These are phyloP conservation scores for Clarias laeviceps DNA, from an alignment of 2,797 vertebrate genomes.

Conservation along the genomic window DNA sequence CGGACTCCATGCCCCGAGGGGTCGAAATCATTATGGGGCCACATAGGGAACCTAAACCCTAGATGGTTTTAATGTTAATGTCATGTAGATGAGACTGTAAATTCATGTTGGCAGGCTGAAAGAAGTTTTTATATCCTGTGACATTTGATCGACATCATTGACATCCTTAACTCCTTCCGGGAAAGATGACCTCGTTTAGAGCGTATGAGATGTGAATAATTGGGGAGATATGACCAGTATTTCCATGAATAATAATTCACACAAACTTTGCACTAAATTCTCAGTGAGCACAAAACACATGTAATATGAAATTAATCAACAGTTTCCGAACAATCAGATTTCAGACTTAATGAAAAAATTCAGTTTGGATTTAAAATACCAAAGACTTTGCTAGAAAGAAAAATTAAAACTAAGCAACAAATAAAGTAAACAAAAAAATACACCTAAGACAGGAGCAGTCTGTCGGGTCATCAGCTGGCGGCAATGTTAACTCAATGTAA, in stretches of 20 bases:
- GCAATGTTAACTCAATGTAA: neutral
- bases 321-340: neutral
- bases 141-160: conserved; percentile 28
- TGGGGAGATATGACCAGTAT: neutral
- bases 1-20: too few relatives aligned
- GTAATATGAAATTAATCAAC: neutral
- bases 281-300: neutral
- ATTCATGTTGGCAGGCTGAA: neutral
- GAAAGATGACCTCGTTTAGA: conserved; percentile 41
- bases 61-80: too few relatives aligned
- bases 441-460: too few relatives aligned
- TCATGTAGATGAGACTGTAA: neutral
- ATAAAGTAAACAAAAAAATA: neutral
- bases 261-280: neutral
- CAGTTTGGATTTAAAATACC: neutral
- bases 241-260: too few relatives aligned
- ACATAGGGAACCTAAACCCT: too few relatives aligned
- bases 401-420: neutral
- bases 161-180: conserved; percentile 18
- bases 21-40: too few relatives aligned
- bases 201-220: neutral
- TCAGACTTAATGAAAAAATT: neutral
- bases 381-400: neutral
- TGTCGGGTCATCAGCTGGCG: neutral
- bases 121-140: neutral